Evolutionary conservation across 1,140 invertebrate genomes (phyloP).

Genomic region (Drosophila tropicalis): DNA sequence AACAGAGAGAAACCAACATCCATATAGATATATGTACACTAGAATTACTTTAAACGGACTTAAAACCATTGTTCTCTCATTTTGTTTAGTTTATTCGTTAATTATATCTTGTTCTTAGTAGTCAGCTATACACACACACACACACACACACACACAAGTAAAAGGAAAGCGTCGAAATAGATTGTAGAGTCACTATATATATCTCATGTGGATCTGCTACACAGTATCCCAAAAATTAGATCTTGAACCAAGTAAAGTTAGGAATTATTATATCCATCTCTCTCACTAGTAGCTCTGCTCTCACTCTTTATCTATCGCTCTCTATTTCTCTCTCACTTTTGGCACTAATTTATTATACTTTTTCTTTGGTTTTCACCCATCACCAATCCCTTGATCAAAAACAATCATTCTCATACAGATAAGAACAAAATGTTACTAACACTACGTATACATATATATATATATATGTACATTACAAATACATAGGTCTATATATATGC

Average conservation of each 20-base stretch:
- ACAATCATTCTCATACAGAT: conserved; percentile 9
- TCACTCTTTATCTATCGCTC: background rate
- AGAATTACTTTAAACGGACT: background rate
- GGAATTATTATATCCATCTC: background rate
- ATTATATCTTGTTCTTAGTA: background rate
- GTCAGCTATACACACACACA: background rate
- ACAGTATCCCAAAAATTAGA: background rate
- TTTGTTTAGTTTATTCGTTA: background rate
- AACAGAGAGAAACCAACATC: conserved; percentile 17
- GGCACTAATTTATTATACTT: background rate
- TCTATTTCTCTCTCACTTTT: background rate
- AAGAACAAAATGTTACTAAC: conserved; percentile 3
- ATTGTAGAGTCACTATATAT: conserved; percentile 2
- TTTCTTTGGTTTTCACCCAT: background rate
- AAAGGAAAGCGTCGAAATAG: background rate
- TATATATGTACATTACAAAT: background rate
- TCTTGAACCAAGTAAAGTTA: conserved; percentile 3
- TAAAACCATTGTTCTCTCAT: background rate
- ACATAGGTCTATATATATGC: background rate
- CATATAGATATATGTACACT: conserved; percentile 22
- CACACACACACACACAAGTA: background rate
- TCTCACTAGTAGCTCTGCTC: background rate
- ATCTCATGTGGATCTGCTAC: background rate
- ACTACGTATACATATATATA: background rate
- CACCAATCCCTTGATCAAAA: background rate